phyloP scores from a whole-genome alignment of 2,888 invertebrate genomes.

The Polyommatus icarus region DNA sequence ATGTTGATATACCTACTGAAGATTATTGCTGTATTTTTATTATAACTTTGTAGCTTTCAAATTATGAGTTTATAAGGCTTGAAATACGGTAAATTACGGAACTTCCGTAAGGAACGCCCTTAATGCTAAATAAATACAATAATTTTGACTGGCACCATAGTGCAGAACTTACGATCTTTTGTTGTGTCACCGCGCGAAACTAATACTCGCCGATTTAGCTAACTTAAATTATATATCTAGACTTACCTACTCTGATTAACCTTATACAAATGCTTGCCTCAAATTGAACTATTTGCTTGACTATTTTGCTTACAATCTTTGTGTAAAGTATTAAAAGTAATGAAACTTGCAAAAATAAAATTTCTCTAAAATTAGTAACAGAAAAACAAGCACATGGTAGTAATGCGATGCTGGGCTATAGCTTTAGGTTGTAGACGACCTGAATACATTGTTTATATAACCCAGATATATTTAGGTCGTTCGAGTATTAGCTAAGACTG shows the following conservation, averaged over 20 bases:
- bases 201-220: too few species aligned
- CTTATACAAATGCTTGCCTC: neutral
- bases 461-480: conserved; percentile 29
- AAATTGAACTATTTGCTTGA: neutral
- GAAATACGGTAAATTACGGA: too few species aligned
- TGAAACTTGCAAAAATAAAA: neutral
- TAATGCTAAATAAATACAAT: too few species aligned
- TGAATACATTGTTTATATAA: conserved; percentile 24
- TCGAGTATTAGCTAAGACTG: conserved; percentile 18
- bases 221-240: too few species aligned
- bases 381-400: neutral
- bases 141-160: too few species aligned
- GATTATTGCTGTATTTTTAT: too few species aligned
- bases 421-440: conserved; percentile 26
- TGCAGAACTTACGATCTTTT: too few species aligned
- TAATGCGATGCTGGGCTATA: neutral
- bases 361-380: neutral
- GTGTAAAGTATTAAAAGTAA: neutral
- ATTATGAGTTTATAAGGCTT: too few species aligned
- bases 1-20: too few species aligned
- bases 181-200: too few species aligned
- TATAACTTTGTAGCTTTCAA: too few species aligned
- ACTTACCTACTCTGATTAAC: neutral
- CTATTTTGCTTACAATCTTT: neutral
- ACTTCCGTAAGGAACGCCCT: too few species aligned